Conservation (phyloP, 2,113 vertebrate species). For the Eptesicus fuscus region DNA sequence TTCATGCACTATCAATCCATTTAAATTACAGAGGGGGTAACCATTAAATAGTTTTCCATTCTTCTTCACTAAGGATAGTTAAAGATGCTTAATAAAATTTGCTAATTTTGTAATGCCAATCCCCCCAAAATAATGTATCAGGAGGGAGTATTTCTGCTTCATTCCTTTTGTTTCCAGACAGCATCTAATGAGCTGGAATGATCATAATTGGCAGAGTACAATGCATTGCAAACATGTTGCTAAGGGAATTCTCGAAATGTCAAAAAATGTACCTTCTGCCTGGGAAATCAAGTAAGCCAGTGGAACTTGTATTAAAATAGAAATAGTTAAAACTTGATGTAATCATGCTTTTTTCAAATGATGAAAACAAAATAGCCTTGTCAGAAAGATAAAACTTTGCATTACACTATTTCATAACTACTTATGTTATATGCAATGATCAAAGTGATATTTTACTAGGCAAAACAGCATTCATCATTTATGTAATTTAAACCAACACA, state of each 20-base stretch:
- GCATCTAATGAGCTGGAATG: constrained; percentile 53
- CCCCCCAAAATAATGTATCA: constrained; percentile 59
- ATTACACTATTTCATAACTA: neutral
- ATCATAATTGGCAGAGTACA: constrained; percentile 41
- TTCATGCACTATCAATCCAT: constrained; percentile 57
- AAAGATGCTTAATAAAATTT: constrained; percentile 62
- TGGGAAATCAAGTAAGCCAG: constrained; percentile 31
- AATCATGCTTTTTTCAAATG: neutral
- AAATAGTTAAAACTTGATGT: constrained; percentile 24
- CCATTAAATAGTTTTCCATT: constrained; percentile 63
- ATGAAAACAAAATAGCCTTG: neutral
- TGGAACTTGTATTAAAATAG: constrained; percentile 26
- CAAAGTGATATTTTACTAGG: neutral
- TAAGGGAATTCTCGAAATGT: constrained; percentile 39
- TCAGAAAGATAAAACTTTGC: neutral
- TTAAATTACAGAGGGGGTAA: constrained; percentile 47
- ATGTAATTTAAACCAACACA: neutral
- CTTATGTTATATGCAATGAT: neutral
- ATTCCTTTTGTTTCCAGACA: constrained; percentile 62
- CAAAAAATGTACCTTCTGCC: constrained; percentile 49
- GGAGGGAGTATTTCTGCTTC: constrained; percentile 33
- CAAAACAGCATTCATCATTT: neutral
- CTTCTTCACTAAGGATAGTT: constrained; percentile 70
- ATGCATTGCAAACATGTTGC: constrained; percentile 4
- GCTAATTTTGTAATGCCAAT: constrained; percentile 56